A percentile compares a stretch with the other conserved stretches of the same genome.
Conservation (phyloP, 2,797 vertebrate genomes). For the Melanogrammus aeglefinus region DNA sequence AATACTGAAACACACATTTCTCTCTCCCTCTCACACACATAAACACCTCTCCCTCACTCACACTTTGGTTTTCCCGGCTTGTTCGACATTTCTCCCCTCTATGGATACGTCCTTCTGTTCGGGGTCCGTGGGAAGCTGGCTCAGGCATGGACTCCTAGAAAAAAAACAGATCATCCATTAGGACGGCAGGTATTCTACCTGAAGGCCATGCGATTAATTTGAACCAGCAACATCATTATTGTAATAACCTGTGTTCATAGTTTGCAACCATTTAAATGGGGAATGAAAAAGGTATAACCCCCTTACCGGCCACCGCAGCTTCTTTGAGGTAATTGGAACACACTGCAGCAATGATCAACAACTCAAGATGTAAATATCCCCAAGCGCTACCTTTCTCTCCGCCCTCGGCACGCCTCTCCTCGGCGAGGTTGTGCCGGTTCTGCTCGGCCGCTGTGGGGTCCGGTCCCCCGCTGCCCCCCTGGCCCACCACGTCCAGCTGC, state of each 20-base stretch:
- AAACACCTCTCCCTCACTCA: background rate
- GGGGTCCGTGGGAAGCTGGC: background rate
- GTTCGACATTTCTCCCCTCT: background rate
- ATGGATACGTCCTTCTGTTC: no score
- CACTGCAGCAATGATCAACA: background rate
- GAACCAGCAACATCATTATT: background rate
- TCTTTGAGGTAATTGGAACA: no score
- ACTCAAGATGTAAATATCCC: background rate
- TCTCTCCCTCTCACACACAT: background rate
- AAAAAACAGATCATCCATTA: background rate
- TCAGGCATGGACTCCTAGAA: background rate
- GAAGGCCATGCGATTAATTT: background rate
- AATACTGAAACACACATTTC: background rate
- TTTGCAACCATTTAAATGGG: background rate
- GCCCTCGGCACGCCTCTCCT: slow-evolving; percentile 77
- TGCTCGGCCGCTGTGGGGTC: slow-evolving; percentile 77
- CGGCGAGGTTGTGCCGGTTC: slow-evolving; percentile 86
- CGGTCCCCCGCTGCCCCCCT: slow-evolving; percentile 74
- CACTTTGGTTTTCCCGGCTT: no score
- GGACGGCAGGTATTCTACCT: background rate
- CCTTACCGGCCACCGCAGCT: no score
- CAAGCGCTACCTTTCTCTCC: slow-evolving; percentile 72
- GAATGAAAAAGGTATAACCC: background rate
- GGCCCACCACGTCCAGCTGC: slow-evolving; percentile 84
- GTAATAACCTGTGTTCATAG: background rate